Evolutionary conservation across 2,113 vertebrate species (phyloP).

Genomic region (Actenoides lindsayi): DNA sequence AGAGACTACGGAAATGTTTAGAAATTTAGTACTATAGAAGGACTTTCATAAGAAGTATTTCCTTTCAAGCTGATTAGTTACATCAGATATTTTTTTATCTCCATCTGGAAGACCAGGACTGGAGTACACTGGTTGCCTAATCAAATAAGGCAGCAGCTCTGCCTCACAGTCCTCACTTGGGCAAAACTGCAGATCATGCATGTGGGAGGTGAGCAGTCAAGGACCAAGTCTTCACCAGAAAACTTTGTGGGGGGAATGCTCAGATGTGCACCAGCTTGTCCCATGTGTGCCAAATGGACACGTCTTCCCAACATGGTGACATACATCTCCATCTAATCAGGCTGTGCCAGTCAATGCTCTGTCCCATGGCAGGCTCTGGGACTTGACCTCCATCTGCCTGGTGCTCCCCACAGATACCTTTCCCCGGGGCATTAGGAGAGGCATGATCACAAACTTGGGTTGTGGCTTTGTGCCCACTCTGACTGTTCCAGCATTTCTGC

Average conservation of each 20-base stretch:
- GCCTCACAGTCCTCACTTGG: accelerated
- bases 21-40: not conserved
- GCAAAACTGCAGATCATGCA: not conserved
- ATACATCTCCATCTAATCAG: not conserved
- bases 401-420: not conserved
- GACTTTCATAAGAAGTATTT: not conserved
- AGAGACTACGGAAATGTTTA: not conserved
- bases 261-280: not conserved
- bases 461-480: not conserved
- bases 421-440: not conserved
- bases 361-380: accelerated
- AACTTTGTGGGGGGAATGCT: not conserved
- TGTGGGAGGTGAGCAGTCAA: not conserved
- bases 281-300: accelerated
- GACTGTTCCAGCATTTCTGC: not conserved
- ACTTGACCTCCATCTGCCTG: accelerated
- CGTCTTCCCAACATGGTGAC: not conserved
- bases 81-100: not conserved
- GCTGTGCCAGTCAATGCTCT: not conserved
- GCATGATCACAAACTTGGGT: not conserved
- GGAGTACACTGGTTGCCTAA: not conserved
- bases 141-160: not conserved
- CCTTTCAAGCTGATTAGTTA: not conserved
- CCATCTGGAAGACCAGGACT: not conserved
- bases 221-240: not conserved